Evolutionary conservation across 1,140 invertebrate species (phyloP).

Genomic region (Pomacea maculata): DNA sequence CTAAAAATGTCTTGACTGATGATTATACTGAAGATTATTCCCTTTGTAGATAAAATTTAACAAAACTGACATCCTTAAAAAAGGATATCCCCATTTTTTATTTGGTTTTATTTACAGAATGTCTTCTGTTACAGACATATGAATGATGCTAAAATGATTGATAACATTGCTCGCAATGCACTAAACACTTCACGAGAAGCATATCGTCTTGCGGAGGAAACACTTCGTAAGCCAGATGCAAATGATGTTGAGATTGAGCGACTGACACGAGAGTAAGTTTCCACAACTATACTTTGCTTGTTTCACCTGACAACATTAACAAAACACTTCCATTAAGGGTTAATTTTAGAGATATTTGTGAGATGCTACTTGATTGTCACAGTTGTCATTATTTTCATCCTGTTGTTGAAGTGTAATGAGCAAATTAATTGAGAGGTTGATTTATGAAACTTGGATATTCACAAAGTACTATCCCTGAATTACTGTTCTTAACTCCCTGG

Average conservation of each 20-base stretch:
- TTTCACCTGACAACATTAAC: too few relatives aligned
- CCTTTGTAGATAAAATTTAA: too few relatives aligned
- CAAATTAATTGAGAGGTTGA: too few relatives aligned
- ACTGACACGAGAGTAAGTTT: conserved; percentile 53
- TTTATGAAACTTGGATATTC: too few relatives aligned
- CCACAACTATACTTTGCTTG: background rate
- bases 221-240: conserved; percentile 82
- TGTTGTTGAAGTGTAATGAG: too few relatives aligned
- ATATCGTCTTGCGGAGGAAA: conserved; percentile 81
- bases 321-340: background rate
- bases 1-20: too few relatives aligned
- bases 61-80: too few relatives aligned
- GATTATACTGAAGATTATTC: too few relatives aligned
- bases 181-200: conserved; percentile 84
- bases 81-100: background rate
- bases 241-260: conserved; percentile 60
- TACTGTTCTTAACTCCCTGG: too few relatives aligned
- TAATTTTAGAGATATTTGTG: background rate
- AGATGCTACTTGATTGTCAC: background rate
- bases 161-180: conserved; percentile 80
- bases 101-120: background rate
- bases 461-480: too few relatives aligned
- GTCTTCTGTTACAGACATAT: conserved; percentile 69
- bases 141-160: conserved; percentile 81
- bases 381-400: background rate